These are phyloP conservation scores for Buphagus erythrorhynchus DNA, from an alignment of 2,797 vertebrate species.

Conservation along the genomic window DNA sequence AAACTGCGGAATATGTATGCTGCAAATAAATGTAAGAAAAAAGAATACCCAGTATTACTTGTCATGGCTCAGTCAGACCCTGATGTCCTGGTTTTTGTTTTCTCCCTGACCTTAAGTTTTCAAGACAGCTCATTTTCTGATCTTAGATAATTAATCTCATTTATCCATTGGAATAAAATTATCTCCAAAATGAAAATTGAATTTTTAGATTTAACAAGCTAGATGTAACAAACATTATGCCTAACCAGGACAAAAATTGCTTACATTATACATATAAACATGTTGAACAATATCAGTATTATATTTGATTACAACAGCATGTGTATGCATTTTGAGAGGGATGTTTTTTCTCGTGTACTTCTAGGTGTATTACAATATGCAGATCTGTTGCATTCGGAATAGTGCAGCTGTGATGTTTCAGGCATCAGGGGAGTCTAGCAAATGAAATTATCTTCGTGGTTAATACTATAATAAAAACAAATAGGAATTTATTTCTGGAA, in stretches of 20 bases:
- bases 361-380: not conserved
- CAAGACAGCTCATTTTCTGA: not conserved
- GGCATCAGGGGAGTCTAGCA: not conserved
- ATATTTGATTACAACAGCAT: not conserved
- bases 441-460: not conserved
- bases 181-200: not conserved
- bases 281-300: not conserved
- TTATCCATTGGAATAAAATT: not conserved
- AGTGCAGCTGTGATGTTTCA: not conserved
- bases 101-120: not conserved
- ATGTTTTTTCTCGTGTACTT: not conserved
- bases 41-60: not conserved
- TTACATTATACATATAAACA: not conserved
- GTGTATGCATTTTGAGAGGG: not conserved
- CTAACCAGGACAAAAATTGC: not conserved
- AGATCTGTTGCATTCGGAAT: not conserved
- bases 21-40: not conserved
- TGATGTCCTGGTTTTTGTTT: not conserved
- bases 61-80: not conserved
- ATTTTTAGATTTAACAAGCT: not conserved
- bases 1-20: not conserved
- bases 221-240: not conserved
- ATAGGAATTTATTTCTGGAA: not conserved
- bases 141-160: not conserved
- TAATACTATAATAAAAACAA: not conserved